phyloP scores from a whole-genome alignment of 2,113 vertebrate species.

The Stomatorhinus ivindoensis region DNA sequence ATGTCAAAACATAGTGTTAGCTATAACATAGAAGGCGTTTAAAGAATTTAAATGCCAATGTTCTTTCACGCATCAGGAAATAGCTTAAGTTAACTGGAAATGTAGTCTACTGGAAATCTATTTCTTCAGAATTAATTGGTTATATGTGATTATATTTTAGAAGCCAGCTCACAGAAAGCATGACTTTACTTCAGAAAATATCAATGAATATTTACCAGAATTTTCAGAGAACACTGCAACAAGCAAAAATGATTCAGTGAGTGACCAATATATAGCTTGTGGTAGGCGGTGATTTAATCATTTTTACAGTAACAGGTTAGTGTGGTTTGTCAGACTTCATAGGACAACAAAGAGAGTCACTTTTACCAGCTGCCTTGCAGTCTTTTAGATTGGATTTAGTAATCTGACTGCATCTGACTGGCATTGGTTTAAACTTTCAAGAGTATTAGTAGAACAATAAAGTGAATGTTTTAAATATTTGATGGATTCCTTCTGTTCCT shows the following conservation, averaged over 20 bases:
- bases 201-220: neutral
- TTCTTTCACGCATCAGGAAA: neutral
- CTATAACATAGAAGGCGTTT: neutral
- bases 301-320: neutral
- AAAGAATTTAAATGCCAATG: neutral
- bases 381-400: neutral
- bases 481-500: neutral
- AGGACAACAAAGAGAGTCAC: neutral
- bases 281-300: neutral
- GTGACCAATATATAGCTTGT: neutral
- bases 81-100: neutral
- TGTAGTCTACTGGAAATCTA: neutral
- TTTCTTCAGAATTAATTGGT: neutral
- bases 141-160: neutral
- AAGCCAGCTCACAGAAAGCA: neutral
- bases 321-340: neutral
- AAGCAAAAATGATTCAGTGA: neutral
- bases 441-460: neutral
- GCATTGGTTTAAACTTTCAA: neutral
- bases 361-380: neutral
- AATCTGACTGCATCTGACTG: neutral
- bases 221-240: neutral
- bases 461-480: neutral
- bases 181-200: neutral
- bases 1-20: neutral